Evolutionary conservation across 2,113 vertebrate genomes (phyloP), one percentile per base, ranked within the genome.

Genomic region (Polypterus senegalus): DNA sequence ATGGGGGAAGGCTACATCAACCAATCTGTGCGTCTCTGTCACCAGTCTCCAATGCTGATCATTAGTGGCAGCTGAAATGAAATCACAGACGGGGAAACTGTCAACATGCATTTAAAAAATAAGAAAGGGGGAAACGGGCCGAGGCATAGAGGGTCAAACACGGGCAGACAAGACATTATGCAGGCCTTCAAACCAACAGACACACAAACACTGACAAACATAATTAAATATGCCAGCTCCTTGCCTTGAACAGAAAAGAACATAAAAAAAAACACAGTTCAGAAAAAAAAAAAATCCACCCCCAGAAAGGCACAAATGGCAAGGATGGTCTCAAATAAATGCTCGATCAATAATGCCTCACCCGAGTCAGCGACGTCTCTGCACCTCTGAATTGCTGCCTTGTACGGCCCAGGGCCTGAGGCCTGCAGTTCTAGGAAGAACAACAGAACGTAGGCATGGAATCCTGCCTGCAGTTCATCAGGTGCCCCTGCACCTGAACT

Each of bases 381-480:
- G 27, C 27, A 27, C 27, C 27, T 27, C 27, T 27, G 27, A 27
- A 27, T 27, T 27, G 27, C 27, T 27, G 27, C 27, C 27, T 27
- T 27, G 27, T 27, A 27, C 27, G 27, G 27, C 2, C 27, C 27
- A 27, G 27, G 27, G 27, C 27, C 27, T 27, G 27, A 27, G 27
- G 27, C 27, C 27, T 27, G 27, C 27, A 27, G 27, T 27, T 27
- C 27, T 27, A n/a, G 48, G 46, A 61, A 47, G 53, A 71, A 65
- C 81, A 59, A 61, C 1, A 76, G 58, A 51, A 75, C 4, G 71
- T 71, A 63, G 74, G 76, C 82, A 3, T 93, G 91, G 47, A 85
- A 86, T 62, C 74, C 71, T 0, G 84, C 87, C 69, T 77, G 73
- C 54, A 94, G 81, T 71, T 91, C 58, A 27, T 86, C 80, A 58